Conservation (phyloP, 1,140 invertebrate genomes). For the Octopus bimaculoides region DNA sequence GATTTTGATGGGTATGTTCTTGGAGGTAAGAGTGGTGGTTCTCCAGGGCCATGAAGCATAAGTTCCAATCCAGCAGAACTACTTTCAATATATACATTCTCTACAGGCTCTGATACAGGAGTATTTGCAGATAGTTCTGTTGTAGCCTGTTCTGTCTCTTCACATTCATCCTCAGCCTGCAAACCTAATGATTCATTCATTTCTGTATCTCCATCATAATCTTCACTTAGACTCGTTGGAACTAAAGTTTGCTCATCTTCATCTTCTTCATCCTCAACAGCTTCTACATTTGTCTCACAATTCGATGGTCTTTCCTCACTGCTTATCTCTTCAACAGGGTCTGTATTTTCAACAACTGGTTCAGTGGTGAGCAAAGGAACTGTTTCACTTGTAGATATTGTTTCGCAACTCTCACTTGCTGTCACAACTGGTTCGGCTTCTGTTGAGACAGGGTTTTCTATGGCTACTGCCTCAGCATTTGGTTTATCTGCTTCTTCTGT, state of each 20-base stretch:
- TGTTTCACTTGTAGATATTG: background rate
- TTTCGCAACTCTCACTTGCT: background rate
- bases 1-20: constrained; percentile 35
- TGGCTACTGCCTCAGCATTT: background rate
- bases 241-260: background rate
- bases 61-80: constrained; percentile 27
- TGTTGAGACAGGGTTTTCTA: background rate
- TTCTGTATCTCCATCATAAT: constrained; percentile 11
- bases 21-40: constrained; percentile 43
- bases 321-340: background rate
- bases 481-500: background rate
- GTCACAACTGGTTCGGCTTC: background rate
- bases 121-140: background rate
- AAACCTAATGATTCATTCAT: background rate
- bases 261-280: background rate
- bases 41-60: constrained; percentile 16
- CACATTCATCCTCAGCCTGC: background rate
- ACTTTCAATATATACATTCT: background rate
- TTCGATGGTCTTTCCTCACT: background rate
- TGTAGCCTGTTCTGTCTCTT: background rate
- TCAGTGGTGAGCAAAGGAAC: background rate
- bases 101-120: background rate
- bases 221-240: background rate
- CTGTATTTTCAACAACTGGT: background rate
- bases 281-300: background rate